These are phyloP conservation scores for Penaeus indicus DNA, from an alignment of 1,140 invertebrate species.

Conservation along the genomic window DNA sequence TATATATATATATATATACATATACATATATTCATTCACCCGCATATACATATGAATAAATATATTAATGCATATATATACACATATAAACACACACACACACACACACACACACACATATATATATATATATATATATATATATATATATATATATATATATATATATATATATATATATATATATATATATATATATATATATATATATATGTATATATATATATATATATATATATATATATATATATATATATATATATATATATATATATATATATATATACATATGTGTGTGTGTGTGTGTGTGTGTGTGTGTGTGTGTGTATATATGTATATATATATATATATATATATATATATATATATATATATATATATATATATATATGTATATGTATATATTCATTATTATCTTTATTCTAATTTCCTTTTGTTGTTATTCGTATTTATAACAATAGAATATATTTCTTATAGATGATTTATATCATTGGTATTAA, in stretches of 20 bases:
- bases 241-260: constrained; percentile 41
- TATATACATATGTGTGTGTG: constrained; percentile 22
- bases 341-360: constrained; percentile 45
- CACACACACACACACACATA: no score
- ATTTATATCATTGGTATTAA: no score
- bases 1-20: no score
- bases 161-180: constrained; percentile 54
- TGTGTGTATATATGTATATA: constrained; percentile 6
- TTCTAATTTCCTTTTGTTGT: no score
- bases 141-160: constrained; percentile 40
- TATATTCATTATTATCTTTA: background rate
- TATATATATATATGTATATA: background rate
- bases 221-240: background rate
- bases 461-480: no score
- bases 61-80: no score
- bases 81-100: no score
- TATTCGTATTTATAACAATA: no score
- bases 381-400: constrained; percentile 19
- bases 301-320: background rate
- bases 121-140: background rate
- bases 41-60: no score
- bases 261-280: constrained; percentile 49
- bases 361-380: constrained; percentile 48
- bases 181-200: constrained; percentile 24
- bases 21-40: no score